Evolutionary conservation across 2,797 vertebrate genomes (phyloP), one percentile per base, ranked within the genome.

Genomic region (Pseudochirops cupreus): DNA sequence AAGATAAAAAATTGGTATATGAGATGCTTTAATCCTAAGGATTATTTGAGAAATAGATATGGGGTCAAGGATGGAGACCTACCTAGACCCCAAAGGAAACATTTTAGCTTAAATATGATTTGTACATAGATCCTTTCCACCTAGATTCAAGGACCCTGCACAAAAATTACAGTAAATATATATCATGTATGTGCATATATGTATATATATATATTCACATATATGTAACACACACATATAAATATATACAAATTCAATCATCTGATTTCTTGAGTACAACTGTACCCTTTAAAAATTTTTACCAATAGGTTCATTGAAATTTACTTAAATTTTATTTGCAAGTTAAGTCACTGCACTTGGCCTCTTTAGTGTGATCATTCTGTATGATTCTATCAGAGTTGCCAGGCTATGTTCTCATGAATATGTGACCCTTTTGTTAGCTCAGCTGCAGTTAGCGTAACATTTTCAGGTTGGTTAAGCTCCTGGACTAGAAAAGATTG

Each of bases 401-500:
- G n/a, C 67, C 67, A 24, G 2, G 46, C n/a, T 82, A 39, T 46
- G n/a, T 82, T 82, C 18, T 82, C 67, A 82, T 46, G n/a, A 82
- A 82, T 82, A 21, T 46, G 18, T 39, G 67, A 46, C 67, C n/a
- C 16, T 82, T 82, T 82, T 98, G 97, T 98, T 98, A 98, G 98
- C 93, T 97, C 96, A 93, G 96, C 97, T 97, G 91, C 96, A 97
- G 96, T 98, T 98, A 96, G 96, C 96, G 93, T 98, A 98, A 98
- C 98, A 98, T 98, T 98, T 98, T 98, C 98, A 96, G 96, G 93
- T 96, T 98, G 96, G 95, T 97, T 97, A 98, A 98, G 98, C 96
- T 97, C 97, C 97, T 98, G 98, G 98, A 97, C 97, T 98, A 98
- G 97, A 98, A 98, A 97, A 98, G 98, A 98, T 98, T 98, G 97